Conservation (phyloP, 1,140 invertebrate species). For the Druon quercuslanigerum region DNA sequence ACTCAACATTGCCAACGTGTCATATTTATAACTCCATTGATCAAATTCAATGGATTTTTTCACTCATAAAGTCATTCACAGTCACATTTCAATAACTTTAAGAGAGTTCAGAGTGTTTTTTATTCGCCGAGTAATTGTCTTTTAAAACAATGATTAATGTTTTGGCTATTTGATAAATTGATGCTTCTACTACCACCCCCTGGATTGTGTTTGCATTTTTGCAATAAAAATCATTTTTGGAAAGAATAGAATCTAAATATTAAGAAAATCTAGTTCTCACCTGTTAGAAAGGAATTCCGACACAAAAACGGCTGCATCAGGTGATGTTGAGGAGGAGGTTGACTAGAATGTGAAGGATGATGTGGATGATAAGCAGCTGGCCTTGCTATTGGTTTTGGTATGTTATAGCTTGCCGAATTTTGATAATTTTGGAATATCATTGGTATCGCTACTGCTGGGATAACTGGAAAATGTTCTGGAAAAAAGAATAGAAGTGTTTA, state of each 20-base stretch:
- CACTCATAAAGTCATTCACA: no score
- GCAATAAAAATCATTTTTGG: no score
- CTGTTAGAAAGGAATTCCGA: conserved; percentile 76
- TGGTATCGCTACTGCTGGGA: conserved; percentile 68
- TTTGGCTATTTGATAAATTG: no score
- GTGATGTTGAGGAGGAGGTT: conserved; percentile 75
- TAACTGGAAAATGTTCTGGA: conserved; percentile 71
- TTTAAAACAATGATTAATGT: no score
- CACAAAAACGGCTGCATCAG: conserved; percentile 74
- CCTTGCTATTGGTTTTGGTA: conserved; percentile 77
- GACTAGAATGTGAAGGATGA: conserved; percentile 68
- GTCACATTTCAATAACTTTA: no score
- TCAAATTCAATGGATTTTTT: conserved; percentile 3
- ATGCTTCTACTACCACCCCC: no score
- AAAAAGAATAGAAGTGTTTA: conserved; percentile 39
- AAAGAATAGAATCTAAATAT: background rate
- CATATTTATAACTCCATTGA: conserved; percentile 62
- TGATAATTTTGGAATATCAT: conserved; percentile 71
- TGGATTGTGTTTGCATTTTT: no score
- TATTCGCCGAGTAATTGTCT: no score
- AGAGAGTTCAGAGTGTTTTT: no score
- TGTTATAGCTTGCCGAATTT: conserved; percentile 71
- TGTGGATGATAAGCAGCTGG: conserved; percentile 75
- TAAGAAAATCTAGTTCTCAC: conserved; percentile 57
- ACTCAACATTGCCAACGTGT: conserved; percentile 62